Percentiles rank a stretch among this genome's conserved stretches.
phyloP scores from a whole-genome alignment of 2,113 vertebrate species.

The Apeltes quadracus region DNA sequence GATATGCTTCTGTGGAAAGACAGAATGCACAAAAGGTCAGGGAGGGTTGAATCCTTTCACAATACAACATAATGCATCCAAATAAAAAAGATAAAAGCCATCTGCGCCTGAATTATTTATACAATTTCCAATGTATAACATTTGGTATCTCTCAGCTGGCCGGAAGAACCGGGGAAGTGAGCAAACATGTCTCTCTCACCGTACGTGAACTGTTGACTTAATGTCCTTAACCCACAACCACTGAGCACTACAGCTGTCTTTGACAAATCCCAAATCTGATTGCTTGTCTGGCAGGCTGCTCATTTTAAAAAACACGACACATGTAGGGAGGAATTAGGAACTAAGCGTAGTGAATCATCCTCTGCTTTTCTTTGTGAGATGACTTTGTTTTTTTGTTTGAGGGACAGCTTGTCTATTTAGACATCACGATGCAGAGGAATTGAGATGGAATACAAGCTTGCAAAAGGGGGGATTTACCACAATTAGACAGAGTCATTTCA shows the following conservation, averaged over 20 bases:
- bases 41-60: slow-evolving; percentile 21
- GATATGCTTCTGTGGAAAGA: slow-evolving; percentile 23
- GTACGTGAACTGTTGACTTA: slow-evolving; percentile 31
- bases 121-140: slow-evolving; percentile 44
- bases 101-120: slow-evolving; percentile 52
- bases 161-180: slow-evolving; percentile 26
- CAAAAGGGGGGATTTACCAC: not conserved
- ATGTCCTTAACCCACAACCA: slow-evolving; percentile 25
- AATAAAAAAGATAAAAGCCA: slow-evolving; percentile 48
- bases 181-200: slow-evolving; percentile 38
- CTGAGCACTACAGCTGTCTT: slow-evolving; percentile 13
- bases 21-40: slow-evolving; percentile 40
- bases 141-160: slow-evolving; percentile 38
- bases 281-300: not conserved
- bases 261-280: slow-evolving; percentile 12
- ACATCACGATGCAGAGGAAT: not conserved
- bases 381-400: not conserved
- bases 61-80: slow-evolving; percentile 30
- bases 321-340: not conserved
- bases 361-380: not conserved
- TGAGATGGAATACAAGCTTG: not conserved
- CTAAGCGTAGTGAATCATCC: not conserved
- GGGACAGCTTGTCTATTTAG: not conserved
- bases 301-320: not conserved
- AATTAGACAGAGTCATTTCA: not conserved